Percentiles rank a stretch among this genome's conserved stretches.
Conservation (phyloP, 2,797 vertebrate species). For the Phrynocephalus forsythii region DNA sequence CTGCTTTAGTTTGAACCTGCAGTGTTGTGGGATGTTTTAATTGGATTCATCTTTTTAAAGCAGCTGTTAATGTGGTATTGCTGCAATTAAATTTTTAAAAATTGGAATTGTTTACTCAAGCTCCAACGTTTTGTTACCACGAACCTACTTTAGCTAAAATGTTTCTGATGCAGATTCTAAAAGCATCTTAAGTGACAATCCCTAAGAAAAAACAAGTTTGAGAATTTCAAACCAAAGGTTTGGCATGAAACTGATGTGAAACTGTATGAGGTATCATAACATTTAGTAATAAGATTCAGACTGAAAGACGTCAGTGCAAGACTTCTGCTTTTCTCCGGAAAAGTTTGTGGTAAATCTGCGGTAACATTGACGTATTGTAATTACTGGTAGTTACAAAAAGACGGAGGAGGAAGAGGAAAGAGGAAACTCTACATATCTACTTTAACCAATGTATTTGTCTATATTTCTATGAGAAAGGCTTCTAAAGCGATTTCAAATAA, state of each 20-base stretch:
- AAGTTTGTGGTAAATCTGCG: background rate
- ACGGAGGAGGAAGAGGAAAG: background rate
- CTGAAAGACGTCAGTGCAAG: background rate
- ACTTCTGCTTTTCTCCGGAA: constrained; percentile 27
- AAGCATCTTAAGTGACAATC: background rate
- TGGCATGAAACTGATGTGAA: background rate
- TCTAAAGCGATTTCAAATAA: background rate
- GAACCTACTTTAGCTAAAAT: constrained; percentile 12
- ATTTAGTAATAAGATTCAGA: background rate
- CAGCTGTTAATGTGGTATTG: background rate
- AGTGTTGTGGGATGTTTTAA: background rate
- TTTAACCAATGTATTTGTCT: background rate
- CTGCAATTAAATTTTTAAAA: background rate
- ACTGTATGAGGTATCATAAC: background rate
- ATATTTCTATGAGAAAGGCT: background rate
- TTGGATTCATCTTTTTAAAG: background rate
- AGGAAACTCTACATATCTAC: background rate
- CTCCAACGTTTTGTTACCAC: background rate
- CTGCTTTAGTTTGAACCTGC: background rate
- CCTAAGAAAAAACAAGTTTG: background rate
- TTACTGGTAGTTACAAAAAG: constrained; percentile 1
- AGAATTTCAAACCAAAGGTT: constrained; percentile 9
- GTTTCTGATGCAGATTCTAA: background rate
- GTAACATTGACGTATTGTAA: background rate
- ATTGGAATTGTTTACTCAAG: background rate